These are phyloP conservation scores for Dioctria rufipes DNA, from an alignment of 2,888 invertebrate genomes.

Conservation along the genomic window DNA sequence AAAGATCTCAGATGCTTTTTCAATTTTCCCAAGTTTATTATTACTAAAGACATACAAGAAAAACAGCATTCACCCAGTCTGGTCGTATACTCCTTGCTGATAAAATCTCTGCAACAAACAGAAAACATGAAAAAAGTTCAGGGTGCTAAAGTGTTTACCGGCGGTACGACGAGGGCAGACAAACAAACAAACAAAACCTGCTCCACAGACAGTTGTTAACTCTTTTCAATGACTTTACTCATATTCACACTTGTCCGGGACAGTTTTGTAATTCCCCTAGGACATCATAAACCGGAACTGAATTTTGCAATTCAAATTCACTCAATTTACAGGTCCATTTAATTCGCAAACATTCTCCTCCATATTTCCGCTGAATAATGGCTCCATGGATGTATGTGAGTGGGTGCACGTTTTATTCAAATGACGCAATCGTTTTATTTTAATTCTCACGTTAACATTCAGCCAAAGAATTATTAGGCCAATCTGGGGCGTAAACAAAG, in stretches of 20 bases:
- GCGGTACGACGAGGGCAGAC: not conserved
- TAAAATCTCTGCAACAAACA: no score
- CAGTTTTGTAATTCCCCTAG: not conserved
- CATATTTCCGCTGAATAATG: not conserved
- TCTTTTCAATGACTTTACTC: not conserved
- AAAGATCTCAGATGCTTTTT: no score
- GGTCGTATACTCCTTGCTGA: no score
- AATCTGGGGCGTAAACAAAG: not conserved
- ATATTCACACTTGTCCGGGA: not conserved
- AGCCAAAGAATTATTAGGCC: not conserved
- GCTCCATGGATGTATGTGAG: not conserved
- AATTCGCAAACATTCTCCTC: slow-evolving; percentile 18
- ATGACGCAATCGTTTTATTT: slow-evolving; percentile 13
- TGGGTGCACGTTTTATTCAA: slow-evolving; percentile 27
- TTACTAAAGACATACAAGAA: no score
- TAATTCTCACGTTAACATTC: slow-evolving; percentile 19
- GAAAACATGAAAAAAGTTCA: not conserved
- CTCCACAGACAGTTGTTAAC: not conserved
- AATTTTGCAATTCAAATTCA: slow-evolving; percentile 36
- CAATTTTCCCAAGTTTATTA: no score
- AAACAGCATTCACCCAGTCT: no score
- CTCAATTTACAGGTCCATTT: slow-evolving; percentile 29
- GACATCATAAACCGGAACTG: not conserved
- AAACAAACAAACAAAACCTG: not conserved
- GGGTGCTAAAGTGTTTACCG: not conserved